These are phyloP conservation scores for Psococerastis gibbosa DNA, from an alignment of 2,888 invertebrate species.

Conservation along the genomic window DNA sequence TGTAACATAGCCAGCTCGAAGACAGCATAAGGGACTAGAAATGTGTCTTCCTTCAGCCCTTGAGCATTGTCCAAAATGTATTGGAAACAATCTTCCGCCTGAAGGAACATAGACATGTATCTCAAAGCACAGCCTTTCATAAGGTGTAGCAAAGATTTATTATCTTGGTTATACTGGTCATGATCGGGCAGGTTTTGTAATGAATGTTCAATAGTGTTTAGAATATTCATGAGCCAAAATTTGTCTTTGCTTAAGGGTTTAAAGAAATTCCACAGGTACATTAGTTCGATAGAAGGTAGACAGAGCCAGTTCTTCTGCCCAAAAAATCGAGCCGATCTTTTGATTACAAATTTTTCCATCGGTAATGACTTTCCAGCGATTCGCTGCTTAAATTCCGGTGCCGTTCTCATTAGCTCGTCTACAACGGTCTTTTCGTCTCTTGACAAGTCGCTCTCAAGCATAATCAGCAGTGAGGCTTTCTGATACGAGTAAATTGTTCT, in stretches of 20 bases:
- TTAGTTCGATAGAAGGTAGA: conserved; percentile 69
- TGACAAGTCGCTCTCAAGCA: conserved; percentile 37
- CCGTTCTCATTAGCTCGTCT: conserved; percentile 47
- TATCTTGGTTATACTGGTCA: conserved; percentile 41
- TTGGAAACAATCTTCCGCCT: conserved; percentile 56
- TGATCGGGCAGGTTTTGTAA: conserved; percentile 21
- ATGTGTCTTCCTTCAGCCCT: conserved; percentile 60
- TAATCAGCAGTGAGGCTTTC: conserved; percentile 63
- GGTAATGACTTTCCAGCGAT: conserved; percentile 94
- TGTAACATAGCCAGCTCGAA: conserved; percentile 72
- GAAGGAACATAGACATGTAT: conserved; percentile 53
- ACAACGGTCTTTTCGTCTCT: conserved; percentile 34
- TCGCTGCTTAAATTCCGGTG: conserved; percentile 65
- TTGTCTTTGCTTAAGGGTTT: conserved; percentile 55
- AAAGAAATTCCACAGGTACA: conserved; percentile 88
- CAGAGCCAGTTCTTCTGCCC: conserved; percentile 51
- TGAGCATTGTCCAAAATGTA: conserved; percentile 44
- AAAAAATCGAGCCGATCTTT: conserved; percentile 60
- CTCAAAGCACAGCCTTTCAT: conserved; percentile 69
- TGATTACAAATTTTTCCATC: conserved; percentile 90
- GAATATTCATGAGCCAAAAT: conserved; percentile 37
- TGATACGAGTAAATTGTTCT: conserved; percentile 81
- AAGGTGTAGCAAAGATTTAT: conserved; percentile 45
- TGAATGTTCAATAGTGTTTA: conserved; percentile 40
- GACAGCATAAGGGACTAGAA: conserved; percentile 66